These are phyloP conservation scores for Cuculus canorus DNA, from an alignment of 2,797 vertebrate species.

Conservation along the genomic window DNA sequence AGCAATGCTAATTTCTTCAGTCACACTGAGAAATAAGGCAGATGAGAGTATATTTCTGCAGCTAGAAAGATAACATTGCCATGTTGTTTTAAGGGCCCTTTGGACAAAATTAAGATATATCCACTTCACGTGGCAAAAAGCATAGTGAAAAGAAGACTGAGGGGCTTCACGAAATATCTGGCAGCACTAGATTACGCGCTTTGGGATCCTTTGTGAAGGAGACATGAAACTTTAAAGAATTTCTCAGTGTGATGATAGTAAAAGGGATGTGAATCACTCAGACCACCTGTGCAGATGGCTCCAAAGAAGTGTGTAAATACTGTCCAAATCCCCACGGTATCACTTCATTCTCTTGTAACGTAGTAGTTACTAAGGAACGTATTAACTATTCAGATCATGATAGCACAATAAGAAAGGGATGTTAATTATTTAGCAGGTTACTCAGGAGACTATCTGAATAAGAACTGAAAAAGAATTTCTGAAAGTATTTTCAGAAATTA, in stretches of 20 bases:
- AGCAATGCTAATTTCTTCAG: not conserved
- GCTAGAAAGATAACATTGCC: not conserved
- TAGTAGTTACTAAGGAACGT: not conserved
- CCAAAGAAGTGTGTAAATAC: not conserved
- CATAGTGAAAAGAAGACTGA: rapidly evolving
- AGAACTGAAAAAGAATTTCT: not conserved
- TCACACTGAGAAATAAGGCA: not conserved
- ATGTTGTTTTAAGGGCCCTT: not conserved
- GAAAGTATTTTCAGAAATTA: not conserved
- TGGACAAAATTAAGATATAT: not conserved
- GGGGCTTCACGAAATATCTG: not conserved
- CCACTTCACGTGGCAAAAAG: not conserved
- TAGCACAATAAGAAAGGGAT: not conserved
- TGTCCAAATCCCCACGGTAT: not conserved
- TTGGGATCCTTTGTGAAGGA: not conserved
- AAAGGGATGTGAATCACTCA: not conserved
- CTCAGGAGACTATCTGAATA: not conserved
- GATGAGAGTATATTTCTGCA: not conserved
- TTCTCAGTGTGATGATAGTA: not conserved
- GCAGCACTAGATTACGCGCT: not conserved
- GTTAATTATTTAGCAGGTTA: not conserved
- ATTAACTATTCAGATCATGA: not conserved
- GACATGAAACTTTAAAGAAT: not conserved
- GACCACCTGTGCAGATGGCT: not conserved
- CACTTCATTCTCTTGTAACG: not conserved